These are phyloP conservation scores for Todus mexicanus DNA, from an alignment of 2,797 vertebrate genomes.

Conservation along the genomic window DNA sequence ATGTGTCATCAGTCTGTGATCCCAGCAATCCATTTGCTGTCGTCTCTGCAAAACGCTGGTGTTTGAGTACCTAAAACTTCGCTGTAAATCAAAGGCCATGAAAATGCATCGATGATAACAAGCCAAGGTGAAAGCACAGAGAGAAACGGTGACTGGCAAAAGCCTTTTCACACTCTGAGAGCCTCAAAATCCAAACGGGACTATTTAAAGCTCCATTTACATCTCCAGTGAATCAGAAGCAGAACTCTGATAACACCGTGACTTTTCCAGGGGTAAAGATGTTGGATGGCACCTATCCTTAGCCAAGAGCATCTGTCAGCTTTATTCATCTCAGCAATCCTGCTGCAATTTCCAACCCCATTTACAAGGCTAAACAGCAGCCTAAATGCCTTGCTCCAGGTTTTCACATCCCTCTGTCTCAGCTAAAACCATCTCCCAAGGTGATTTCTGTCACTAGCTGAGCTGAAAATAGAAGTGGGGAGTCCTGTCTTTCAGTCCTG, in stretches of 20 bases:
- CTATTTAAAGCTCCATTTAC: neutral
- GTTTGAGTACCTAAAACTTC: neutral
- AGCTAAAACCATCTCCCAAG: slow-evolving; percentile 17
- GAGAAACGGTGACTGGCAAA: neutral
- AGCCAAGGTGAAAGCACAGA: neutral
- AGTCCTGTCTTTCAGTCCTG: neutral
- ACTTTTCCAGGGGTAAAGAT: neutral
- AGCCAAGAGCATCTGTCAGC: neutral
- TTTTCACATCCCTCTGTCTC: neutral
- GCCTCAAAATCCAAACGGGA: neutral
- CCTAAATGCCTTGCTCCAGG: neutral
- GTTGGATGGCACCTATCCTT: neutral
- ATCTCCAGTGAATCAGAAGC: neutral
- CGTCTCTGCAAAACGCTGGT: neutral
- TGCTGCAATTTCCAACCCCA: neutral
- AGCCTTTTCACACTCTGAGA: neutral
- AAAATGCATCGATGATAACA: neutral
- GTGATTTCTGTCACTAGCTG: neutral
- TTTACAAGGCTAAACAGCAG: neutral
- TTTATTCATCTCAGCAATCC: neutral
- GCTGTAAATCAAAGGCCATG: neutral
- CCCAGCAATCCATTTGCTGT: neutral
- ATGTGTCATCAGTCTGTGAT: neutral
- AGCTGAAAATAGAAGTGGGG: slow-evolving; percentile 18
- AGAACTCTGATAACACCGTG: neutral